Evolutionary conservation across 2,888 invertebrate genomes (phyloP).

Genomic region (Nemurella pictetii): DNA sequence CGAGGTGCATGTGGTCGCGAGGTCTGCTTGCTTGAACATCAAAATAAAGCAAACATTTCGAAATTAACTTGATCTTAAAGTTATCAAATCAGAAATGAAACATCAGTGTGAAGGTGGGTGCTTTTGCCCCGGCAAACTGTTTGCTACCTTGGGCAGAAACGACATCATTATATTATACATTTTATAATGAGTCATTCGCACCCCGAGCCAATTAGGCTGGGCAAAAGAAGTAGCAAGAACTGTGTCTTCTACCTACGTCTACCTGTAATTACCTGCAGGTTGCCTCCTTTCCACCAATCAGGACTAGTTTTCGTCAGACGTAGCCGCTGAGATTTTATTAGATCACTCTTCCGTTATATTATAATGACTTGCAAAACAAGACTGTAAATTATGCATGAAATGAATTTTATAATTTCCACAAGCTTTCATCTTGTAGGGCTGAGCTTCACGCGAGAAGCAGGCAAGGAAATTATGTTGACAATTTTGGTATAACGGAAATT

Average conservation of each 20-base stretch:
- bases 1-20: neutral
- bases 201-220: neutral
- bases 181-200: neutral
- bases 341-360: neutral
- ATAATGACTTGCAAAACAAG: neutral
- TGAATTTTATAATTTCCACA: neutral
- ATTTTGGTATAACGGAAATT: neutral
- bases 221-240: neutral
- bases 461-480: neutral
- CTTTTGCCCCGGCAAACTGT: neutral
- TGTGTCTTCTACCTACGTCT: neutral
- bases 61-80: neutral
- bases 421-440: neutral
- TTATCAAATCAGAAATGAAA: neutral
- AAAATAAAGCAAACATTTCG: neutral
- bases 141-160: neutral
- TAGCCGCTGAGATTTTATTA: neutral
- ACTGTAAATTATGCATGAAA: neutral
- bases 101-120: neutral
- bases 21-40: neutral
- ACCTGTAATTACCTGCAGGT: neutral
- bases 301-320: neutral
- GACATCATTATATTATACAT: neutral
- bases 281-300: neutral
- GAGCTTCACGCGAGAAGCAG: neutral